phyloP scores from a whole-genome alignment of 2,888 invertebrate species.

The Siphonodentalium dalli region DNA sequence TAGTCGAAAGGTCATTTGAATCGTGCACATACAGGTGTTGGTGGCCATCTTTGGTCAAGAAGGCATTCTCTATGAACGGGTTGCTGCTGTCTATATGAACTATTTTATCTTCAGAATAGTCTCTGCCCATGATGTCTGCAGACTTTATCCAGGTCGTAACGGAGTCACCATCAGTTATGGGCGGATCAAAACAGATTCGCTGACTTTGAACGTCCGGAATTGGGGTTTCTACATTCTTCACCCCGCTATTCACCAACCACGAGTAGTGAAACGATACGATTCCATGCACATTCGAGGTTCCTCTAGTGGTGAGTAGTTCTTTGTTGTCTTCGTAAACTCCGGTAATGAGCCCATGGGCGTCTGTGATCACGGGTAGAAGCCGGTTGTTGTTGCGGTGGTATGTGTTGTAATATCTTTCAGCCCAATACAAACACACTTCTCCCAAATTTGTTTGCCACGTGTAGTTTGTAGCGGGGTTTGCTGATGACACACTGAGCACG shows the following conservation, averaged over 20 bases:
- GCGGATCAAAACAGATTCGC: conserved; percentile 16
- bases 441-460: too few species aligned
- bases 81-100: conserved; percentile 31
- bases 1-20: conserved; percentile 31
- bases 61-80: conserved; percentile 32
- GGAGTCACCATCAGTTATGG: conserved; percentile 30
- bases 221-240: neutral
- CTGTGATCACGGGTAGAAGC: too few species aligned
- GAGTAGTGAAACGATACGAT: conserved; percentile 24
- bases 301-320: too few species aligned
- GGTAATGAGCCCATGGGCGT: too few species aligned
- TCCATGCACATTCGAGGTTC: conserved; percentile 33
- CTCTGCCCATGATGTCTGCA: conserved; percentile 29
- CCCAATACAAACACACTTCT: too few species aligned
- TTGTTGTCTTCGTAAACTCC: too few species aligned
- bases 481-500: too few species aligned
- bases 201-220: conserved; percentile 29
- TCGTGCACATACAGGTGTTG: conserved; percentile 32
- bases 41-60: conserved; percentile 30
- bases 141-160: conserved; percentile 26
- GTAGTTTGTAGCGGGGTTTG: too few species aligned
- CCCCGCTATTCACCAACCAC: conserved; percentile 12
- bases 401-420: too few species aligned
- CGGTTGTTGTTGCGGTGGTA: too few species aligned
- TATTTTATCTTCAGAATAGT: conserved; percentile 18